Base-by-base conservation (phyloP, 2,797 vertebrate species). In the Rhyacichthys aspro region DNA sequence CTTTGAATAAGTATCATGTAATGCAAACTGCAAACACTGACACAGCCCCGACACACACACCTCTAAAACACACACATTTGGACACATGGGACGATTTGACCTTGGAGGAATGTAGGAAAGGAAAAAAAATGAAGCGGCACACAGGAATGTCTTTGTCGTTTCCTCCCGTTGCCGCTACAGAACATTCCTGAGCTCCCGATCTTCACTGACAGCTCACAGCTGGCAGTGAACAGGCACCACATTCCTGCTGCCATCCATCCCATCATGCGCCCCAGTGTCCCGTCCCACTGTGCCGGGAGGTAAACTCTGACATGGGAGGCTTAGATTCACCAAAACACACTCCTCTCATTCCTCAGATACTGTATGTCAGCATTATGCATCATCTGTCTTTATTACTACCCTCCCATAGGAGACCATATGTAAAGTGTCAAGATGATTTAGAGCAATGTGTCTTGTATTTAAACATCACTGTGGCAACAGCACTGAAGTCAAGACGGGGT, bases 111-210 rank as follows among this genome's bases (percentile, higher is more conserved):
- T 89, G 88, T 78, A 45, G 78, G 55, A 71, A 78, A 58, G 52
- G 67, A 44, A 63, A 57, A 66, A 28, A 28, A 28, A 63, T 54
- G 76, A 62, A 84, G 74, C 71, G 2, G 41, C 19, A 69, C 62
- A 72, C 64, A 54, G 83, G 81, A 88, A 89, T 87, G 72, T 88
- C 77, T 79, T 81, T 83, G 79, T 89, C 60, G 63, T 89, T 90
- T 90, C 86, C 90, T 91, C 72, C 67, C 37, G 9, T 80, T 59
- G 70, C 38, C 50, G 71, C 68, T 66, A 48, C 75, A 61, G 78
- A 67, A 74, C 86, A 89, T 87, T 88, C 82, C 78, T 19, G 61
- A 53, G 64, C 79, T 69, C 67, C 45, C 36, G 54, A 45, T 76
- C 81, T 77, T 73, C 76, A 36, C 43, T 60, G 61, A 73, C 36